Base-by-base conservation (phyloP, 2,888 invertebrate genomes). In the Hypomecis punctinalis region DNA sequence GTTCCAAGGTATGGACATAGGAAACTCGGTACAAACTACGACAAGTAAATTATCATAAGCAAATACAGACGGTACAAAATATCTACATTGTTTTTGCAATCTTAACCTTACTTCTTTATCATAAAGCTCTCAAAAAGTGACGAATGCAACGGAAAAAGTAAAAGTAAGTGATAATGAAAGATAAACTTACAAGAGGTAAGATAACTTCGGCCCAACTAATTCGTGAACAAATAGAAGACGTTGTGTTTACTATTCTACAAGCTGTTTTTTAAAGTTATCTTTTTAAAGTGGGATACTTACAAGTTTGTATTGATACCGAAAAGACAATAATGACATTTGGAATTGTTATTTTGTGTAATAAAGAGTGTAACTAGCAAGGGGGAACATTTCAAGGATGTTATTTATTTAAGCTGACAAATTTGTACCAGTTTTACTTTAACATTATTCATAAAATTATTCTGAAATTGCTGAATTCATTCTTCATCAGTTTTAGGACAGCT, bases 21-120 rank as follows among this genome's bases (percentile, higher is more conserved):
- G 23, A 23, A 45, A 13, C 3, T 45, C 45, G 13, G 45, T 5
- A 6, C 45, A 62, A 58, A 47, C 47, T 53, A 42, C 46, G 36
- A 61, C 46, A 53, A 51, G 81, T 76, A 81, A 80, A 33, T 37
- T 85, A 86, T 87, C 85, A 80, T 75, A 71, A 62, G 69, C 71
- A 82, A 84, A 81, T 77, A 81, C 71, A 67, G 69, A 68, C 68
- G 75, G 77, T 66, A 73, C 64, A 66, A 67, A 6, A 45, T 40
- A 40, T 0, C 4, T 40, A 40, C 7, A 5, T 51, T 39, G 13
- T 37, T 6, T 48, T n/a, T 52, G 5, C 8, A 4, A 49, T 10
- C 37, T 5, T 37, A 23, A 9, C 68, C 61, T 67, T 45, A 57
- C 35, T 53, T 59, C 68, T 9, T 54, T 71, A 65, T 23, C 10